A percentile compares a stretch with the other conserved stretches of the same genome.
phyloP scores from a whole-genome alignment of 1,140 invertebrate species.

The Paracyclopina nana region DNA sequence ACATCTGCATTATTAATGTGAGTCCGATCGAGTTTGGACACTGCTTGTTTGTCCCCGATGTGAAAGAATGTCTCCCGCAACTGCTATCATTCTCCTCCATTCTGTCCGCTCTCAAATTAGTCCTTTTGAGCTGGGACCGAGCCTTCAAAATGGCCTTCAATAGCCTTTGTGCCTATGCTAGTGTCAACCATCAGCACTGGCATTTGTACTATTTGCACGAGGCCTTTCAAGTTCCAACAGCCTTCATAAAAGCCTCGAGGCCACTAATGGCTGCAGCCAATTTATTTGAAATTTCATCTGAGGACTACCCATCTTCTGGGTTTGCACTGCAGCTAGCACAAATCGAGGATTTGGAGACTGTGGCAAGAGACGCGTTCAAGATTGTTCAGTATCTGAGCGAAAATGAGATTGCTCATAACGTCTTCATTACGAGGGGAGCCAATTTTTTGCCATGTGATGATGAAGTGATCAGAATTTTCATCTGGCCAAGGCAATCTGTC shows the following conservation, averaged over 20 bases:
- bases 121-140: slow-evolving; percentile 16
- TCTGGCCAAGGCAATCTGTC: slow-evolving; percentile 18
- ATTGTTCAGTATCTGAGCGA: slow-evolving; percentile 16
- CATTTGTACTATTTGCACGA: slow-evolving; percentile 27
- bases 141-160: slow-evolving; percentile 28
- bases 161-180: slow-evolving; percentile 29
- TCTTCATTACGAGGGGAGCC: slow-evolving; percentile 20
- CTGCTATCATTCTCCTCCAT: not conserved
- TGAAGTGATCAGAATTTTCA: slow-evolving; percentile 18
- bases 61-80: slow-evolving; percentile 22
- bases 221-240: too few species aligned
- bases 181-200: slow-evolving; percentile 29
- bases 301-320: slow-evolving; percentile 18
- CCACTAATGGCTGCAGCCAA: too few species aligned
- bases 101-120: slow-evolving; percentile 18
- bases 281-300: not conserved
- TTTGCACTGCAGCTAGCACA: slow-evolving; percentile 19
- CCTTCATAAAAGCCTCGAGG: too few species aligned
- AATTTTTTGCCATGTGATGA: not conserved
- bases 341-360: not conserved
- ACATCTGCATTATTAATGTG: slow-evolving; percentile 25
- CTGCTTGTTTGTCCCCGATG: slow-evolving; percentile 25
- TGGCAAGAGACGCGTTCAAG: slow-evolving; percentile 8
- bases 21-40: slow-evolving; percentile 28
- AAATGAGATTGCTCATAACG: slow-evolving; percentile 20